phyloP scores from a whole-genome alignment of 2,113 vertebrate genomes.

The Aptenodytes forsteri region DNA sequence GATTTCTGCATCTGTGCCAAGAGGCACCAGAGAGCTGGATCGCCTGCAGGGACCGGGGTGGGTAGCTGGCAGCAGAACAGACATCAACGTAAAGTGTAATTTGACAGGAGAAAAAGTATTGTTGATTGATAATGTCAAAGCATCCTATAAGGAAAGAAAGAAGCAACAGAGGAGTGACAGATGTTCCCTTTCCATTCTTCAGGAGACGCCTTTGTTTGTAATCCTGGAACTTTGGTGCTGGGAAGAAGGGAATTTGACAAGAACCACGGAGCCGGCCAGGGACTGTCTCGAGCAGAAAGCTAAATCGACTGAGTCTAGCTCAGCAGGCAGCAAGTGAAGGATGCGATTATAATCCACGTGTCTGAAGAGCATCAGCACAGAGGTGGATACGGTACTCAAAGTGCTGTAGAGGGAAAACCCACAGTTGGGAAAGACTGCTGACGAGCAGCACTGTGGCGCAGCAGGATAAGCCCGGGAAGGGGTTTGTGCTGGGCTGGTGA shows the following conservation, averaged over 20 bases:
- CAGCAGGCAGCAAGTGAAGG: not conserved
- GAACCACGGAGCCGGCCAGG: not conserved
- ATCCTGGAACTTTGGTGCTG: not conserved
- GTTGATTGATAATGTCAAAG: not conserved
- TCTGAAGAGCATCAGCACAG: not conserved
- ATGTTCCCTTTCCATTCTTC: not conserved
- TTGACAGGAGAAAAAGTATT: not conserved
- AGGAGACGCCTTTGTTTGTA: not conserved
- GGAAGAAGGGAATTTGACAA: not conserved
- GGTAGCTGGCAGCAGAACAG: not conserved
- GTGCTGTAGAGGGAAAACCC: fast-evolving
- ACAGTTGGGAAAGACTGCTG: fast-evolving
- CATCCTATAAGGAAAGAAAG: not conserved
- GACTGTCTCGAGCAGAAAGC: not conserved
- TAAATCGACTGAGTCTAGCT: fast-evolving
- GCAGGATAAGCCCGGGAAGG: not conserved
- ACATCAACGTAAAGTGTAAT: not conserved
- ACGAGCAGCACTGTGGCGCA: not conserved
- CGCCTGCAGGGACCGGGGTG: fast-evolving
- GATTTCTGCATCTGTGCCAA: not conserved
- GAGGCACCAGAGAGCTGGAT: not conserved
- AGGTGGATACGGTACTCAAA: fast-evolving
- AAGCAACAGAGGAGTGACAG: not conserved
- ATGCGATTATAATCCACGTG: not conserved
- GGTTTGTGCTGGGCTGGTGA: fast-evolving